phyloP scores from a whole-genome alignment of 2,113 vertebrate species.

The Nibea albiflora region DNA sequence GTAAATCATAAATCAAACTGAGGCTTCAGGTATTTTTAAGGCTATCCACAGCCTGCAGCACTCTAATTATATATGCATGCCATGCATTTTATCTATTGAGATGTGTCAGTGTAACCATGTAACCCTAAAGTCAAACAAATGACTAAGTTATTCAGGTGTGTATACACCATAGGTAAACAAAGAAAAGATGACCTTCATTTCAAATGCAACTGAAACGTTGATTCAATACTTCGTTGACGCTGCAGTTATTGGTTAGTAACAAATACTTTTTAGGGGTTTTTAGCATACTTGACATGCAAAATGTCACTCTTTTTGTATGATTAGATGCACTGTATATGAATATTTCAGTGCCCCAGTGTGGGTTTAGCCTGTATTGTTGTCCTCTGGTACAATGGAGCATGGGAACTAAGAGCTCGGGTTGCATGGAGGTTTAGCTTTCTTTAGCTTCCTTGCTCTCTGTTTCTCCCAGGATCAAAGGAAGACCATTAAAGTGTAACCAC shows the following conservation, averaged over 20 bases:
- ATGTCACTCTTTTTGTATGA: neutral
- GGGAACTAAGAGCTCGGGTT: slow-evolving; percentile 77
- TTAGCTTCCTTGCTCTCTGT: slow-evolving; percentile 23
- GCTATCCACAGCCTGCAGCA: neutral
- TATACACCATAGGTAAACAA: slow-evolving; percentile 36
- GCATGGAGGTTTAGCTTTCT: slow-evolving; percentile 44
- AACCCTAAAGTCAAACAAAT: slow-evolving; percentile 52
- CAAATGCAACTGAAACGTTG: neutral
- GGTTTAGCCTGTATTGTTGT: slow-evolving; percentile 63
- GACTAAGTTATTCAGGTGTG: slow-evolving; percentile 37
- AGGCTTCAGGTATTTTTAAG: slow-evolving; percentile 4
- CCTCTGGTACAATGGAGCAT: slow-evolving; percentile 62
- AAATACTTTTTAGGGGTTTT: neutral
- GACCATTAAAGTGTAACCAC: slow-evolving; percentile 40
- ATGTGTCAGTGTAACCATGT: neutral
- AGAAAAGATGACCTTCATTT: slow-evolving; percentile 17
- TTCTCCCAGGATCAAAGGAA: slow-evolving; percentile 52
- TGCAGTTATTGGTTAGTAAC: neutral
- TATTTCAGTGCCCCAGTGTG: slow-evolving; percentile 66
- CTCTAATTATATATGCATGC: neutral
- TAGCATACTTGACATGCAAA: neutral
- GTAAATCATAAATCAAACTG: slow-evolving; percentile 1
- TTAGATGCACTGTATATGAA: slow-evolving; percentile 51
- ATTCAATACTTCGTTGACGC: neutral
- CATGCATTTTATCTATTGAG: neutral